Percentiles rank a stretch among this genome's conserved stretches.
Conservation (phyloP, 2,113 vertebrate species). For the Benitochromis conjunctus region DNA sequence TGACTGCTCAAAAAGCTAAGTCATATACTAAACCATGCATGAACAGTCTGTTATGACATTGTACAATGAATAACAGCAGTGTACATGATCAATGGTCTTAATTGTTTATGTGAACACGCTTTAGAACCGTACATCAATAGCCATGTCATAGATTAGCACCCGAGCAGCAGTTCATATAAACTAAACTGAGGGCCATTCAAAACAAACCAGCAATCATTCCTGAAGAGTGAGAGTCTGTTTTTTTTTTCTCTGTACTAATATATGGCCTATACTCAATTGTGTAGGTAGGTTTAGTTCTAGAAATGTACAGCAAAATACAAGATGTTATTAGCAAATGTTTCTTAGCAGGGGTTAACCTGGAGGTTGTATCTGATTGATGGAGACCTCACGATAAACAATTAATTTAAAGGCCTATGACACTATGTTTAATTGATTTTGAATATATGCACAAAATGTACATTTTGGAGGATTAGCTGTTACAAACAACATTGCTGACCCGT, state of each 20-base stretch:
- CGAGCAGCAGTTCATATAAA: conserved; percentile 40
- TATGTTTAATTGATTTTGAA: not conserved
- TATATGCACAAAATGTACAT: not conserved
- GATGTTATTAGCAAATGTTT: not conserved
- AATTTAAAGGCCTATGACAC: not conserved
- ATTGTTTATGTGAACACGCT: conserved; percentile 31
- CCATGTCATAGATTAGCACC: conserved; percentile 53
- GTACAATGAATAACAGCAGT: conserved; percentile 37
- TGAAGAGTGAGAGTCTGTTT: conserved; percentile 37
- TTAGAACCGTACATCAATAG: conserved; percentile 36
- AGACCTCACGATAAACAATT: not conserved
- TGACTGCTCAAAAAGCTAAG: conserved; percentile 1
- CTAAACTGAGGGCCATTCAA: conserved; percentile 33
- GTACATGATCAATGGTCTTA: conserved; percentile 27
- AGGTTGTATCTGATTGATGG: not conserved
- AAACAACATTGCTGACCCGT: not conserved
- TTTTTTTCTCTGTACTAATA: conserved; percentile 13
- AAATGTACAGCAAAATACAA: not conserved
- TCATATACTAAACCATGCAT: conserved; percentile 5
- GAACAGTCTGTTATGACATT: conserved; percentile 43
- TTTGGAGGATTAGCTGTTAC: not conserved
- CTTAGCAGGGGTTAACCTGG: not conserved
- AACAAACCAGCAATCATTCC: conserved; percentile 53
- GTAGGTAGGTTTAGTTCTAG: not conserved
- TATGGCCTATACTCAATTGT: not conserved